Evolutionary conservation across 2,888 invertebrate genomes (phyloP).

Genomic region (Stenodema calcarata): DNA sequence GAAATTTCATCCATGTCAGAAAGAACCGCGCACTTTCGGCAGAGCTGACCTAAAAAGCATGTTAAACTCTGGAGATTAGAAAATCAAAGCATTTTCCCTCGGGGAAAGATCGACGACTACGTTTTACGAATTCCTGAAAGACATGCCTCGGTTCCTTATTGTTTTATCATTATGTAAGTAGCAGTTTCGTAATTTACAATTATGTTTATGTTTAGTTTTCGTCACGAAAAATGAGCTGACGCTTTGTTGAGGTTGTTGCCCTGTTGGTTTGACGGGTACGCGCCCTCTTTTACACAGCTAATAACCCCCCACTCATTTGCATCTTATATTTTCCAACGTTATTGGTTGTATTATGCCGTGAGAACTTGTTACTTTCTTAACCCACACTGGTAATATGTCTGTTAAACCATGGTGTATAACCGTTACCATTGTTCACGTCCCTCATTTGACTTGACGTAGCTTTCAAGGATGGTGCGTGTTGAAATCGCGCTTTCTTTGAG

Average conservation of each 20-base stretch:
- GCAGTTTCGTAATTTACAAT: not conserved
- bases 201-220: not conserved
- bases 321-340: slow-evolving; percentile 36
- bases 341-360: slow-evolving; percentile 34
- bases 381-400: not conserved
- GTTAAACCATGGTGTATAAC: not conserved
- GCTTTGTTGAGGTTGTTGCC: slow-evolving; percentile 16
- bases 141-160: slow-evolving; percentile 6
- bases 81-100: not conserved
- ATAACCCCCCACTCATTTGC: slow-evolving; percentile 37
- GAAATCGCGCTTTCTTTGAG: slow-evolving; percentile 6
- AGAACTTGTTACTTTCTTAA: slow-evolving; percentile 17
- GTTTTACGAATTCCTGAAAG: not conserved
- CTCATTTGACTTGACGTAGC: not conserved
- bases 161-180: slow-evolving; percentile 27
- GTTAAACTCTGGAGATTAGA: not conserved
- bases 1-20: not conserved
- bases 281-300: slow-evolving; percentile 42
- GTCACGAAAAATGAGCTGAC: not conserved
- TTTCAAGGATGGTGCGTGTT: not conserved
- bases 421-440: not conserved
- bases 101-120: not conserved
- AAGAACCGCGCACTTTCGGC: not conserved
- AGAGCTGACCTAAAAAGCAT: not conserved
- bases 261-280: not conserved